These are phyloP conservation scores for Temnothorax longispinosus DNA, from an alignment of 1,140 invertebrate genomes.

Conservation along the genomic window DNA sequence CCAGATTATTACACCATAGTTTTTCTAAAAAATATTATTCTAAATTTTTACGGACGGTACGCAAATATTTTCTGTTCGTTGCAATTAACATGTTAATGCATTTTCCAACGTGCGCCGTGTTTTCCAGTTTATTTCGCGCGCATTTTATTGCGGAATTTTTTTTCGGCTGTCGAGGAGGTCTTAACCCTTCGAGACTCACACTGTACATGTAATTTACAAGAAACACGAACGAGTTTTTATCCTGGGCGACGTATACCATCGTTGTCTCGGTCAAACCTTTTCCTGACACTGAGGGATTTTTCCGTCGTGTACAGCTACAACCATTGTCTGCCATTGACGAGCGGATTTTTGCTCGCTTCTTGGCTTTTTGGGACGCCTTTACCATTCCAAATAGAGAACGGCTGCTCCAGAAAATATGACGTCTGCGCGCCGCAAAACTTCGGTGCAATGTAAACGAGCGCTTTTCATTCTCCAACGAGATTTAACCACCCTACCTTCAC, in stretches of 20 bases:
- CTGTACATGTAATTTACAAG: constrained; percentile 58
- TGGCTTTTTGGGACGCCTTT: constrained; percentile 57
- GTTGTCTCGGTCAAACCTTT: constrained; percentile 53
- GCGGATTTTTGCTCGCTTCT: constrained; percentile 58
- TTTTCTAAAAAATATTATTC: constrained; percentile 21
- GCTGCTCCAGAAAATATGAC: constrained; percentile 53
- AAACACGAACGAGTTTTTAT: constrained; percentile 49
- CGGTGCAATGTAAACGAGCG: constrained; percentile 58
- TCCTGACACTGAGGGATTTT: constrained; percentile 59
- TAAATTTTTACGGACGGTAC: not conserved
- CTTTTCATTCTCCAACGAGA: constrained; percentile 45
- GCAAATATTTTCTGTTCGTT: constrained; percentile 4
- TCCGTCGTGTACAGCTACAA: constrained; percentile 57
- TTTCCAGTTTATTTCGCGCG: constrained; percentile 10
- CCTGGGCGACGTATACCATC: not conserved
- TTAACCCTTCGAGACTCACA: constrained; percentile 40
- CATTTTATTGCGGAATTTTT: not conserved
- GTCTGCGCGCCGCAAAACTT: constrained; percentile 58
- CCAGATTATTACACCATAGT: not conserved
- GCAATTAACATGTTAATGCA: constrained; percentile 30
- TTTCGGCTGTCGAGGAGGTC: constrained; percentile 27
- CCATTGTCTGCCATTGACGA: constrained; percentile 61
- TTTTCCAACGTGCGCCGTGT: not conserved
- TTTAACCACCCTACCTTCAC: constrained; percentile 22
- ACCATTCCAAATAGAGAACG: constrained; percentile 55